Conservation (phyloP, 2,888 invertebrate genomes). For the Hirtodrosophila histrioides region DNA sequence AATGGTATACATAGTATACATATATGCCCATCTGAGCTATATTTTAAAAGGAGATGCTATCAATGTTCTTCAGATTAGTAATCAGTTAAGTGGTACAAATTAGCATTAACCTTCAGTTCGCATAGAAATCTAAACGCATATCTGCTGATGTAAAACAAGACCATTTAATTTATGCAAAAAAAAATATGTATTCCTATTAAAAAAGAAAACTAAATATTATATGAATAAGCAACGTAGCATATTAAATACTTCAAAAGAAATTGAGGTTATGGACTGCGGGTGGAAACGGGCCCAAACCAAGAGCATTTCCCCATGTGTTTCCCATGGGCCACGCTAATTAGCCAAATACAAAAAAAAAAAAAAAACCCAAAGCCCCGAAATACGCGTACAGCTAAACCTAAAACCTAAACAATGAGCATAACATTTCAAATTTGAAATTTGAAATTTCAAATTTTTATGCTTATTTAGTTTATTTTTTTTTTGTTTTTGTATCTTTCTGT, state of each 20-base stretch:
- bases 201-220: slow-evolving; percentile 29
- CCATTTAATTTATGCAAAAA: slow-evolving; percentile 71
- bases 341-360: slow-evolving; percentile 65
- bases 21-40: too few relatives aligned
- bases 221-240: slow-evolving; percentile 58
- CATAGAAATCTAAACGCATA: slow-evolving; percentile 20
- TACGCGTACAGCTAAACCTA: slow-evolving; percentile 20
- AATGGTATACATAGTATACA: too few relatives aligned
- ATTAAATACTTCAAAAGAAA: slow-evolving; percentile 73
- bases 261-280: slow-evolving; percentile 65
- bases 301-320: slow-evolving; percentile 61
- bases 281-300: slow-evolving; percentile 43
- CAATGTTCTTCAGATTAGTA: too few relatives aligned
- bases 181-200: slow-evolving; percentile 4
- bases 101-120: background rate
- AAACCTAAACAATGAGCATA: slow-evolving; percentile 68
- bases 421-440: slow-evolving; percentile 57
- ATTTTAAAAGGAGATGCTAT: too few relatives aligned
- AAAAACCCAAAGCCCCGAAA: slow-evolving; percentile 24
- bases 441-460: slow-evolving; percentile 41
- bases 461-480: slow-evolving; percentile 23
- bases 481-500: slow-evolving; percentile 41
- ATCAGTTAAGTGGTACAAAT: too few relatives aligned
- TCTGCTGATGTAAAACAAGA: slow-evolving; percentile 26
- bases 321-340: slow-evolving; percentile 76